phyloP scores from a whole-genome alignment of 2,113 vertebrate genomes.

The Cranoglanis bouderius region DNA sequence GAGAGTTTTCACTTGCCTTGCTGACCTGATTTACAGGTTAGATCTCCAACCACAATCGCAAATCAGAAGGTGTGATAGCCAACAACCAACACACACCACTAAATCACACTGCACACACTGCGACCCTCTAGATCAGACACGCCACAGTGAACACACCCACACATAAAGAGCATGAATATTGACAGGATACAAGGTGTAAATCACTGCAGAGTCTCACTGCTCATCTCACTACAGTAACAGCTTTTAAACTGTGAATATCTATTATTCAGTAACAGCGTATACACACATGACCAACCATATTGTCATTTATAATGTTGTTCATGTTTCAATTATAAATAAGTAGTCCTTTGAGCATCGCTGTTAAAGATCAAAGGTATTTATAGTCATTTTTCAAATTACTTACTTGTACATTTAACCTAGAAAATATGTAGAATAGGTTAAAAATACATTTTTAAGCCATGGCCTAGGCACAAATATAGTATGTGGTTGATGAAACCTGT shows the following conservation, averaged over 20 bases:
- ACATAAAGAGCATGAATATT: not conserved
- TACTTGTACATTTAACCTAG: not conserved
- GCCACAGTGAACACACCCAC: not conserved
- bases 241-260: not conserved
- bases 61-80: constrained; percentile 42
- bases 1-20: constrained; percentile 20
- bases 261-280: not conserved
- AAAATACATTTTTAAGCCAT: not conserved
- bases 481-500: not conserved
- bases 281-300: not conserved
- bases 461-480: not conserved
- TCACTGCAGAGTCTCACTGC: not conserved
- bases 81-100: constrained; percentile 16
- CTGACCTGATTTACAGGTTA: constrained; percentile 52
- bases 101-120: not conserved
- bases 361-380: not conserved
- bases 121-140: not conserved
- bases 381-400: not conserved
- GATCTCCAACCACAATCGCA: constrained; percentile 37
- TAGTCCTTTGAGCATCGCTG: not conserved
- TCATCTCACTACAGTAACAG: not conserved
- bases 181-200: not conserved
- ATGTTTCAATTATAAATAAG: not conserved
- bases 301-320: not conserved
- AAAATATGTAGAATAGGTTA: not conserved